Evolutionary conservation across 2,888 invertebrate genomes (phyloP), one percentile per base, ranked within the genome.

Genomic region (Geotrupes spiniger): DNA sequence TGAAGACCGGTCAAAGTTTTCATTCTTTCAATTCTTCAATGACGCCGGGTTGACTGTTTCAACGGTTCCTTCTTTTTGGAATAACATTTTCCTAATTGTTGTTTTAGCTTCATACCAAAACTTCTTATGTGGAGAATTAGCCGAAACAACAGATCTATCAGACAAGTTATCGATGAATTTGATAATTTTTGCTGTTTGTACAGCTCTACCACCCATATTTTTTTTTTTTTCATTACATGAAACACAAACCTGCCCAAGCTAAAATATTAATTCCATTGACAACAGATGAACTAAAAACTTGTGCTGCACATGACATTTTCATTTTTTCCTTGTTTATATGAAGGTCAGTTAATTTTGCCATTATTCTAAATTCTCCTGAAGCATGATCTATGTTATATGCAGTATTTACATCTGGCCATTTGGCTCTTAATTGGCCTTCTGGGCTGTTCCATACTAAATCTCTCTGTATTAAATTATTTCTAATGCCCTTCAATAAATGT

Each of bases 401-500:
- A 16, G 15, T 25, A 16, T 28, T 5, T 28, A 46, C 33, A 16
- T 50, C 31, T 6, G 9, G 5, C 46, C 50, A 50, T 21, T 21
- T 21, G 6, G 33, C 29, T 25, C 14, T 42, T 36, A 4, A 9
- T 9, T 29, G 15, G 10, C 31, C 42, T 29, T 6, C 6, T 6
- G 6, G 36, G 15, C 8, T n/a, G n/a, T 15, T 2, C n/a, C 27
- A 39, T 28, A 11, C 36, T 2, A 57, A 39, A 36, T 55, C 10
- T 41, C 46, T 46, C 1, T 12, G 42, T 12, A 60, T 12, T 5
- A 58, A 21, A 17, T 43, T 42, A 29, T 60, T 61, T 25, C 58
- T 4, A 5, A 61, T 33, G 6, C 52, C 39, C 47, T 60, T 59
- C 8, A 57, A 14, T 16, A 56, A 33, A 40, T 59, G 57, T 12